Conservation (phyloP, 2,888 invertebrate genomes). For the Campopleginae sp. region DNA sequence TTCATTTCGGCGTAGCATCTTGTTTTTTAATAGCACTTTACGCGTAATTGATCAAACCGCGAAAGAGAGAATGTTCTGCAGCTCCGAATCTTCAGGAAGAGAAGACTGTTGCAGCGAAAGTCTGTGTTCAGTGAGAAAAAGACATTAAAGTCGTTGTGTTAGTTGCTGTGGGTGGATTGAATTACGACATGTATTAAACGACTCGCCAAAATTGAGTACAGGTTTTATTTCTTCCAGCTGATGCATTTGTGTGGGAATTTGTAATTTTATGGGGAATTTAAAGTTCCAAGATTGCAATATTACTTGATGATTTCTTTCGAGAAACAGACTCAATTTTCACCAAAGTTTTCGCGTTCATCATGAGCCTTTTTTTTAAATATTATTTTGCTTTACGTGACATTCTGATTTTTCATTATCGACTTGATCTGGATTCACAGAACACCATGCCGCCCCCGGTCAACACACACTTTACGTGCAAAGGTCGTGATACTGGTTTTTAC, state of each 20-base stretch:
- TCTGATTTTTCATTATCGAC: neutral
- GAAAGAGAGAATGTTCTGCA: slow-evolving; percentile 11
- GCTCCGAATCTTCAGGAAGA: slow-evolving; percentile 8
- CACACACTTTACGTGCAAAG: slow-evolving; percentile 77
- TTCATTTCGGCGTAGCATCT: neutral
- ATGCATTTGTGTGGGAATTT: neutral
- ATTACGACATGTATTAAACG: neutral
- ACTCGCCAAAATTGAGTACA: neutral
- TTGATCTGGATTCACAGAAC: slow-evolving; percentile 72
- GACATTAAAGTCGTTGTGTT: slow-evolving; percentile 5
- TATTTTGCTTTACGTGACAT: neutral
- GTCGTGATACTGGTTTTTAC: slow-evolving; percentile 77
- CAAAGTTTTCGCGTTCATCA: neutral
- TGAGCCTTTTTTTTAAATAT: neutral
- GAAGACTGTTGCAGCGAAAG: slow-evolving; percentile 35
- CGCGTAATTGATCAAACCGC: slow-evolving; percentile 10
- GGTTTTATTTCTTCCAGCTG: neutral
- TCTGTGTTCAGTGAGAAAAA: slow-evolving; percentile 4
- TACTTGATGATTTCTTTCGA: neutral
- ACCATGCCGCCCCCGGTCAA: slow-evolving; percentile 72
- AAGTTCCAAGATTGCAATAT: neutral
- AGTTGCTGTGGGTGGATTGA: neutral
- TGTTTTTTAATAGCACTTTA: slow-evolving; percentile 13
- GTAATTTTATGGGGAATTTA: neutral
- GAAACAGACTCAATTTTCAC: neutral